A percentile compares a stretch with the other conserved stretches of the same genome.
These are phyloP conservation scores for Oscarella lobularis DNA, from an alignment of 37 sponge, comb jelly and placozoan species.

Conservation along the genomic window DNA sequence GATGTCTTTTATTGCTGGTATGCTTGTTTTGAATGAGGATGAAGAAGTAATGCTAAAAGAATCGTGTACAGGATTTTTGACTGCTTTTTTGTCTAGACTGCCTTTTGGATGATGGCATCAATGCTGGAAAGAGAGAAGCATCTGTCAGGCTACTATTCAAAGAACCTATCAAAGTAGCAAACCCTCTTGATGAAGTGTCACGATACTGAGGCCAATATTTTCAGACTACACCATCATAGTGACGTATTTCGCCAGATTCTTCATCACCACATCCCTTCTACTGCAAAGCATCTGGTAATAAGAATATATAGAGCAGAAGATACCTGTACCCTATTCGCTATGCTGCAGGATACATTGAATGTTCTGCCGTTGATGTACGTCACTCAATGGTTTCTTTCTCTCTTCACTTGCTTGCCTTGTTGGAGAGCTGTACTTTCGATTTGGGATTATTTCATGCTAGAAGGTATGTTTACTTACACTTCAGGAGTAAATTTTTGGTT, in stretches of 20 bases:
- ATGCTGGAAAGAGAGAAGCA: neutral
- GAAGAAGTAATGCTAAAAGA: neutral
- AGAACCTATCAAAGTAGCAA: neutral
- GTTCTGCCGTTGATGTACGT: conserved; percentile 51
- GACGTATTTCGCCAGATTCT: neutral
- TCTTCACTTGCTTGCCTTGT: conserved; percentile 43
- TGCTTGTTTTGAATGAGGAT: neutral
- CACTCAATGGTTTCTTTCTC: conserved; percentile 49
- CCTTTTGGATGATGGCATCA: neutral
- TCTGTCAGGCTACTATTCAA: neutral
- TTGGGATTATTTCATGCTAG: conserved; percentile 29
- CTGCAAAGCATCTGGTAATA: neutral
- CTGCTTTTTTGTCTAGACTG: neutral
- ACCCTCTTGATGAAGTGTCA: too few species aligned
- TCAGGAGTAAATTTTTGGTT: too few species aligned
- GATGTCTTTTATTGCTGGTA: conserved; percentile 2
- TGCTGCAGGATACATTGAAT: conserved; percentile 18
- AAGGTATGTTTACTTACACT: too few species aligned
- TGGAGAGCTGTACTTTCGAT: conserved; percentile 60
- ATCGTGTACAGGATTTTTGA: neutral
- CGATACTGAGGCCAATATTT: too few species aligned
- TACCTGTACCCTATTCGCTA: neutral
- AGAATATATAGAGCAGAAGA: neutral
- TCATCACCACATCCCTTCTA: neutral
- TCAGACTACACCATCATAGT: neutral